Conservation (phyloP, 2,113 vertebrate species). For the Reinhardtius hippoglossoides region DNA sequence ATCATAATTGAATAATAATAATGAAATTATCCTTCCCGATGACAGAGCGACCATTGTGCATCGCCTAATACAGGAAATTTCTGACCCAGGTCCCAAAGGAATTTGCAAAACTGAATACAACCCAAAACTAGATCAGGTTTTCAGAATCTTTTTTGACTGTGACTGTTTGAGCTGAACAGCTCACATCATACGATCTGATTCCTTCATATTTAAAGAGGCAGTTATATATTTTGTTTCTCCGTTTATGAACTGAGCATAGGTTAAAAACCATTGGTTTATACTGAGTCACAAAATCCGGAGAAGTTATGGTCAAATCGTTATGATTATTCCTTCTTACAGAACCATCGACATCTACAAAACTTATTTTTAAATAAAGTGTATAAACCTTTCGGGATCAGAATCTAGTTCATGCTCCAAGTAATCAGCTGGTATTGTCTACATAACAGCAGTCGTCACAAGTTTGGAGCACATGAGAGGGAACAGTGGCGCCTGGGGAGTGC, state of each 20-base stretch:
- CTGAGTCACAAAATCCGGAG: background rate
- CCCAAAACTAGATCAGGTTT: background rate
- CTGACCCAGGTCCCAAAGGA: background rate
- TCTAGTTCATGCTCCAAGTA: background rate
- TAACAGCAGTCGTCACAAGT: conserved; percentile 51
- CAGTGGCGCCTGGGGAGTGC: conserved; percentile 16
- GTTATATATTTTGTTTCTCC: background rate
- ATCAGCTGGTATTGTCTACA: conserved; percentile 20
- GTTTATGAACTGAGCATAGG: background rate
- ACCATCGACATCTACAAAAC: background rate
- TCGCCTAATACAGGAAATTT: background rate
- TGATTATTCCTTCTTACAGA: background rate
- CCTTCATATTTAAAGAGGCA: background rate
- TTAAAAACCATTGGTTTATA: background rate
- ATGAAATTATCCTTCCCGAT: background rate
- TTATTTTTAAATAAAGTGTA: background rate
- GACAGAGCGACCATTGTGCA: conserved; percentile 5
- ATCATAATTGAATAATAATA: conserved; percentile 1
- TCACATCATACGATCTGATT: background rate
- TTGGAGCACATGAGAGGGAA: conserved; percentile 51
- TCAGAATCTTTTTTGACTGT: background rate
- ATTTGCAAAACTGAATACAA: background rate
- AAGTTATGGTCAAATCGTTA: background rate
- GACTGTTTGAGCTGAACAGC: background rate
- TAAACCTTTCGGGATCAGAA: background rate